These are phyloP conservation scores for Euglossa dilemma DNA, from an alignment of 1,140 invertebrate species.

Conservation along the genomic window DNA sequence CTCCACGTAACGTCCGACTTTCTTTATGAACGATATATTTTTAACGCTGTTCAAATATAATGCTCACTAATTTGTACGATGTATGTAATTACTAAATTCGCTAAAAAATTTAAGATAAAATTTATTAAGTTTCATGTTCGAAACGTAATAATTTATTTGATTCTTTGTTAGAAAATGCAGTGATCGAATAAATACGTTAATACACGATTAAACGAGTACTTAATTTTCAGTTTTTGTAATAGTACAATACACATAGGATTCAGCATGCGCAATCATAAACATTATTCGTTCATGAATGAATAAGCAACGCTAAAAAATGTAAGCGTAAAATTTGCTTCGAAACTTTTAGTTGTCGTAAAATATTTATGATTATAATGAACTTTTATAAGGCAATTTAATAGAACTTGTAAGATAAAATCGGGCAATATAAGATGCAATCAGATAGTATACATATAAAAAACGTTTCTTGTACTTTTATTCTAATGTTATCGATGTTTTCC, in stretches of 20 bases:
- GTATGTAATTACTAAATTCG: no score
- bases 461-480: constrained; percentile 30
- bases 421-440: neutral
- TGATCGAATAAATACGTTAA: neutral
- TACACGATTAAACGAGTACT: constrained; percentile 6
- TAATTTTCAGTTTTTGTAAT: neutral
- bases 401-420: constrained; percentile 5
- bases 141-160: neutral
- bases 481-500: constrained; percentile 7
- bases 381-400: constrained; percentile 29
- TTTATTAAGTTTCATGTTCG: neutral
- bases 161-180: constrained; percentile 1
- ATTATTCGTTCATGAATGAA: neutral
- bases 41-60: neutral
- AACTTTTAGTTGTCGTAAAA: neutral
- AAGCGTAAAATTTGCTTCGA: neutral
- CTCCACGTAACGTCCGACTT: no score
- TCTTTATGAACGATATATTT: neutral
- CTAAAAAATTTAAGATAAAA: neutral
- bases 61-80: neutral
- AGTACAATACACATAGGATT: neutral
- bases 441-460: neutral
- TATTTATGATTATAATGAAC: neutral
- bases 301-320: neutral
- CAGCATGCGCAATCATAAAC: neutral